These are phyloP conservation scores for Heptranchias perlo DNA, from an alignment of 2,113 vertebrate genomes.

Conservation along the genomic window DNA sequence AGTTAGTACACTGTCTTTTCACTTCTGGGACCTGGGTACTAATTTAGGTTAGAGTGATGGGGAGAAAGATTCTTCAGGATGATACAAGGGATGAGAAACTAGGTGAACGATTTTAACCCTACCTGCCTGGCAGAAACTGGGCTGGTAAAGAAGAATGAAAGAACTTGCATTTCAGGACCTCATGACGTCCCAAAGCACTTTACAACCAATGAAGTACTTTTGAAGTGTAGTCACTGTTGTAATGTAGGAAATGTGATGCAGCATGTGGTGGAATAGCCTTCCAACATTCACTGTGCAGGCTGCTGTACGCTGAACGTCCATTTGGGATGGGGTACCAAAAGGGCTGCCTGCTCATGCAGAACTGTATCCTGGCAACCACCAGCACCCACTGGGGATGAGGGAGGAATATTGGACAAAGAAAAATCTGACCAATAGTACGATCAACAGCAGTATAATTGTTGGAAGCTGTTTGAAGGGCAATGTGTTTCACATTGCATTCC, in stretches of 20 bases:
- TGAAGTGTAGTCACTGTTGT: background rate
- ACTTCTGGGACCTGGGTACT: background rate
- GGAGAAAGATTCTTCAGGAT: background rate
- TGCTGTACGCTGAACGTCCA: background rate
- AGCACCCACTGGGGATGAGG: too few relatives aligned
- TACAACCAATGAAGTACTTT: too few relatives aligned
- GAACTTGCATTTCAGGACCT: too few relatives aligned
- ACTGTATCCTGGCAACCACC: too few relatives aligned
- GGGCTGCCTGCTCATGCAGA: background rate
- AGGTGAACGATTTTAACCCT: too few relatives aligned
- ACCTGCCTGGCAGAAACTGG: background rate
- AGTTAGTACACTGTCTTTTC: background rate
- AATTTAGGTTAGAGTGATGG: background rate
- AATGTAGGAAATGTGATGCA: background rate
- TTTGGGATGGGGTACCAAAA: background rate
- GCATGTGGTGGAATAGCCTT: background rate
- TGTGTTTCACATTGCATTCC: background rate
- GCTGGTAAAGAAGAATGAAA: background rate
- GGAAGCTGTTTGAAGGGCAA: background rate
- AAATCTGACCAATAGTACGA: background rate
- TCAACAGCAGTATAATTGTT: background rate
- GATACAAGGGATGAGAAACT: background rate
- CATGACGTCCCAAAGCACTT: too few relatives aligned
- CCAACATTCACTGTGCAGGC: too few relatives aligned
- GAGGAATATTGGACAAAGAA: background rate